A percentile compares a stretch with the other conserved stretches of the same genome.
phyloP scores from a whole-genome alignment of 1,140 invertebrate genomes.

The Euschistus heros region DNA sequence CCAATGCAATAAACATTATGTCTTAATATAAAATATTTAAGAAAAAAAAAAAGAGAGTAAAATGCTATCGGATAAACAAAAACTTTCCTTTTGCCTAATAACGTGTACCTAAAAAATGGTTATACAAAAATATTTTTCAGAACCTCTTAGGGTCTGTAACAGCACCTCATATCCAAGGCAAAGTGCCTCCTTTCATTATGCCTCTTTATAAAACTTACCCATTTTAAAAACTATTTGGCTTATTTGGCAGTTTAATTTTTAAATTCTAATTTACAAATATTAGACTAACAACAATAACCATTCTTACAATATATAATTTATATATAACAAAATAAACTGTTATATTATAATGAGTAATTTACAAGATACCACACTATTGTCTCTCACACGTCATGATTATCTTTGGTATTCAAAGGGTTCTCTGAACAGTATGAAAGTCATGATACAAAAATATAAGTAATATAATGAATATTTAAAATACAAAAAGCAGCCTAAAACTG shows the following conservation, averaged over 20 bases:
- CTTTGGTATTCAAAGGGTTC: not conserved
- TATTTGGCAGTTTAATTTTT: conserved; percentile 15
- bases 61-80: no score
- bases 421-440: no score
- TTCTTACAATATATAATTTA: not conserved
- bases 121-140: conserved; percentile 6
- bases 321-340: not conserved
- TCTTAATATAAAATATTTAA: no score
- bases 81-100: no score
- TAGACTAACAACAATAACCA: conserved; percentile 12
- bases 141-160: not conserved
- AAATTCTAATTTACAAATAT: not conserved
- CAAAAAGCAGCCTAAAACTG: no score
- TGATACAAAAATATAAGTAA: no score
- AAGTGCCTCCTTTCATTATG: not conserved
- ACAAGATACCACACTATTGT: conserved; percentile 11
- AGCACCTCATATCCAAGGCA: conserved; percentile 3
- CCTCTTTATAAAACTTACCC: not conserved
- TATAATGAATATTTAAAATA: no score
- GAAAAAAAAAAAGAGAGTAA: no score
- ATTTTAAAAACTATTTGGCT: conserved; percentile 9
- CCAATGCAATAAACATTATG: no score
- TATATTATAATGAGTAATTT: conserved; percentile 1
- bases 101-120: not conserved
- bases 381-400: conserved; percentile 10